Conservation (phyloP, 2,888 invertebrate species). For the Stegana nigrithorax region DNA sequence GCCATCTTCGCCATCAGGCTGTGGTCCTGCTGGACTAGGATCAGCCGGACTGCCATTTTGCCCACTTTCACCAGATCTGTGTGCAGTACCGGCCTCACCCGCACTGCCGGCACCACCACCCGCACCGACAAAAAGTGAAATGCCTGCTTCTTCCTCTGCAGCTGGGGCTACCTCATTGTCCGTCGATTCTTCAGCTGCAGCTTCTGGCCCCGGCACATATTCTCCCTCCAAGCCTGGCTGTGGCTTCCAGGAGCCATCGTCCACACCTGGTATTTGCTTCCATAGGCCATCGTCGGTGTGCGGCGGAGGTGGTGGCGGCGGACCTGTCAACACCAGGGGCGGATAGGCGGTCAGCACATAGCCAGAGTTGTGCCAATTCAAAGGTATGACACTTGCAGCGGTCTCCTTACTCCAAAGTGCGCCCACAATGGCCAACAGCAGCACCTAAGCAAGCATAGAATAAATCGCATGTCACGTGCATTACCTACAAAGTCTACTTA, state of each 20-base stretch:
- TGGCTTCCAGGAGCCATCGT: slow-evolving; percentile 41
- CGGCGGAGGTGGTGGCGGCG: background rate
- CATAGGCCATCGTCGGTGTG: slow-evolving; percentile 33
- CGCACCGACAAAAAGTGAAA: slow-evolving; percentile 34
- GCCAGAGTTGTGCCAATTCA: background rate
- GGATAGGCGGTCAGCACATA: slow-evolving; percentile 14
- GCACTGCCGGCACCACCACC: slow-evolving; percentile 47
- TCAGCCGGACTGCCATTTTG: slow-evolving; percentile 45
- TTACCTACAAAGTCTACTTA: slow-evolving; percentile 24
- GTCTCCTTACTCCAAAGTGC: slow-evolving; percentile 20
- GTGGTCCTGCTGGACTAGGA: slow-evolving; percentile 44
- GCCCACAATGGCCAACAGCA: slow-evolving; percentile 30
- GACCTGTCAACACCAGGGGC: background rate
- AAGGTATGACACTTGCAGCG: slow-evolving; percentile 15
- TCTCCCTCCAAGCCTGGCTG: slow-evolving; percentile 42
- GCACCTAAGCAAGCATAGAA: slow-evolving; percentile 34
- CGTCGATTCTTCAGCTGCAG: slow-evolving; percentile 10
- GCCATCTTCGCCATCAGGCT: slow-evolving; percentile 54
- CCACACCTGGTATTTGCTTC: slow-evolving; percentile 34
- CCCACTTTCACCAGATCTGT: slow-evolving; percentile 45
- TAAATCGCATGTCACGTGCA: too few relatives aligned
- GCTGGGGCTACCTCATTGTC: slow-evolving; percentile 19
- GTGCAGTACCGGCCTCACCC: slow-evolving; percentile 44
- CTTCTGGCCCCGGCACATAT: slow-evolving; percentile 22
- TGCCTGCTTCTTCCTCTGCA: slow-evolving; percentile 26